A percentile compares a stretch with the other conserved stretches of the same genome.
Evolutionary conservation across 2,888 invertebrate species (phyloP).

Genomic region (Plebejus melissa): DNA sequence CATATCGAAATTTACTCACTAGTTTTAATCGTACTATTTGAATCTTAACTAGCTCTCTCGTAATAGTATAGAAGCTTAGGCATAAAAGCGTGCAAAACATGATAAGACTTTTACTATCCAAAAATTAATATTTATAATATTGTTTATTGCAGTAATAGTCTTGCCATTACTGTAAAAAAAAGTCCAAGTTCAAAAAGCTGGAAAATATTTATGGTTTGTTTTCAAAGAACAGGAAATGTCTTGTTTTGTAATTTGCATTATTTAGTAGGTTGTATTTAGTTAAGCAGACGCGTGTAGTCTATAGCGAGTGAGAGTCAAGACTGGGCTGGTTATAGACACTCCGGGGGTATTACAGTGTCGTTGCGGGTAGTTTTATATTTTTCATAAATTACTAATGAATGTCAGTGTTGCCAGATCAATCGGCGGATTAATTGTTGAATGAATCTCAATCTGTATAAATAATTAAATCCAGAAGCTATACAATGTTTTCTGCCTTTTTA

Average conservation of each 20-base stretch:
- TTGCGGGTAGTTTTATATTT: constrained; percentile 25
- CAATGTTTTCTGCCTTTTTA: too few species aligned
- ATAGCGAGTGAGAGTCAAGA: constrained; percentile 55
- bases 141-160: too few species aligned
- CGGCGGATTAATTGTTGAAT: background rate
- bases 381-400: background rate
- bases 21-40: constrained; percentile 21
- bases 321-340: constrained; percentile 44
- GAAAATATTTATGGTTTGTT: background rate
- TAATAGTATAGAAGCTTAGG: constrained; percentile 10
- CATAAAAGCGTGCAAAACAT: background rate
- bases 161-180: too few species aligned
- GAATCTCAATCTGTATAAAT: background rate
- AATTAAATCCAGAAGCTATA: too few species aligned
- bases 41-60: constrained; percentile 17
- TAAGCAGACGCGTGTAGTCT: constrained; percentile 41
- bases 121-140: background rate
- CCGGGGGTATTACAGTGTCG: constrained; percentile 14
- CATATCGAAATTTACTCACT: constrained; percentile 22
- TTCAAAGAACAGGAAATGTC: background rate
- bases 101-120: background rate
- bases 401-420: background rate
- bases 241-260: background rate
- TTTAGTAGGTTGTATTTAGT: constrained; percentile 18
- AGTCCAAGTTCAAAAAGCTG: background rate